phyloP scores from a whole-genome alignment of 2,113 vertebrate species.

The Lycaon pictus region DNA sequence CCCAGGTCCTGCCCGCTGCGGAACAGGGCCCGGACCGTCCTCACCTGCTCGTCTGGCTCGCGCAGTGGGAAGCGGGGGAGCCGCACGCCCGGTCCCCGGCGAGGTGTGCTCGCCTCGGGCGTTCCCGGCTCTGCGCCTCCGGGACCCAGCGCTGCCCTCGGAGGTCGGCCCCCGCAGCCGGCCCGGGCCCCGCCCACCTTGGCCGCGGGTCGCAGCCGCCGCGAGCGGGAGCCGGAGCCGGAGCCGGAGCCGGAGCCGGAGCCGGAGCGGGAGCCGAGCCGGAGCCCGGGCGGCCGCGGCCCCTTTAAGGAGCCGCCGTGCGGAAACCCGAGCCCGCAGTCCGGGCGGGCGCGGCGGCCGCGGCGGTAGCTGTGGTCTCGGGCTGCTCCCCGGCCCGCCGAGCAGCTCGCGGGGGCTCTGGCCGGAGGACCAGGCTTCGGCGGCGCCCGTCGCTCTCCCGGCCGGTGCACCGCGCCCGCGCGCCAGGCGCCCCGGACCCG shows the following conservation, averaged over 20 bases:
- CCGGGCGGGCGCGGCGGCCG: constrained; percentile 69
- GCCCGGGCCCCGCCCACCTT: constrained; percentile 58
- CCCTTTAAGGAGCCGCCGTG: constrained; percentile 86
- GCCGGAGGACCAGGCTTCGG: constrained; percentile 58
- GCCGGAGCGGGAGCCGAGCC: not conserved
- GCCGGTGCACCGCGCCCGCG: constrained; percentile 9
- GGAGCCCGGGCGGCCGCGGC: constrained; percentile 68
- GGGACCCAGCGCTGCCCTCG: not conserved
- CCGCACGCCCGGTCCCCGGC: not conserved
- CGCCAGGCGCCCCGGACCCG: constrained; percentile 25
- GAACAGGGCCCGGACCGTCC: not conserved
- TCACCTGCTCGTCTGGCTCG: not conserved
- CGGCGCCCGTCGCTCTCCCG: not conserved
- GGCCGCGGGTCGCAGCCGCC: constrained; percentile 31
- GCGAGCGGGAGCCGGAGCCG: not conserved
- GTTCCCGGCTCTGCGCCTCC: not conserved
- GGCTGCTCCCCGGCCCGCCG: constrained; percentile 47
- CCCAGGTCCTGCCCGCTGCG: not conserved
- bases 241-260: not conserved
- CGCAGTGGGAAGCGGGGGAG: not conserved
- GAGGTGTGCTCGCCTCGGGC: not conserved
- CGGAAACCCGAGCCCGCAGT: constrained; percentile 84
- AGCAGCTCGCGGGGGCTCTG: constrained; percentile 64
- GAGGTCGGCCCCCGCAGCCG: not conserved
- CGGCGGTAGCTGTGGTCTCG: constrained; percentile 61